These are phyloP conservation scores for Drosophila baimaii DNA, from an alignment of 1,140 invertebrate genomes.

Conservation along the genomic window DNA sequence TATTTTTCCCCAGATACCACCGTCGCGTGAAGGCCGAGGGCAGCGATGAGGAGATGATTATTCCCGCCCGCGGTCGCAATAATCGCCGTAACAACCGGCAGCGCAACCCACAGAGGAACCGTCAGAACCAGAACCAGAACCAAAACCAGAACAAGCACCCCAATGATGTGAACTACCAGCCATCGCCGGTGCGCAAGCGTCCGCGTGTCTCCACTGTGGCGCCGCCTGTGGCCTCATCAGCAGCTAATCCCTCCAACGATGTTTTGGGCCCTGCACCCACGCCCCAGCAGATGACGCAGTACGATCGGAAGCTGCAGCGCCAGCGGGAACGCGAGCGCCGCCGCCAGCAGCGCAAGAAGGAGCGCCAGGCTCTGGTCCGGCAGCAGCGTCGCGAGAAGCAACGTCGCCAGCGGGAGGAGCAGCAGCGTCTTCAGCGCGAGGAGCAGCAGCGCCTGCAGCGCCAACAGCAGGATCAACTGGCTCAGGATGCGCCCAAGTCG, in stretches of 20 bases:
- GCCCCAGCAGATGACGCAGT: conserved; percentile 55
- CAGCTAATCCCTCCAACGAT: conserved; percentile 42
- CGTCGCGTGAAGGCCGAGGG: conserved; percentile 77
- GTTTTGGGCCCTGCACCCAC: conserved; percentile 25
- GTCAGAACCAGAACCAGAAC: conserved; percentile 15
- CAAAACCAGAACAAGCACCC: conserved; percentile 50
- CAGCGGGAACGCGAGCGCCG: conserved; percentile 69
- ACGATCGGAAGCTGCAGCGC: conserved; percentile 73
- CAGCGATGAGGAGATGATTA: conserved; percentile 74
- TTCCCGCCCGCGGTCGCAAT: conserved; percentile 59
- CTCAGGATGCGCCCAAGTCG: conserved; percentile 19
- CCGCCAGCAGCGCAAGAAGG: conserved; percentile 54
- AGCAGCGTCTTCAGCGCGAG: conserved; percentile 32
- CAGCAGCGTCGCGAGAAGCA: conserved; percentile 55
- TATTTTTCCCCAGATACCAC: conserved; percentile 51
- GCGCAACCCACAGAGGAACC: conserved; percentile 29
- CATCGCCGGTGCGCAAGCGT: conserved; percentile 33
- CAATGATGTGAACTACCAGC: conserved; percentile 70
- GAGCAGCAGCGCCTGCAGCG: conserved; percentile 32
- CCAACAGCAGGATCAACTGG: conserved; percentile 11
- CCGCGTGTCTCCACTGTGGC: conserved; percentile 35
- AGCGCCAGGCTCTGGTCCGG: conserved; percentile 57
- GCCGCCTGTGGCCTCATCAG: conserved; percentile 2
- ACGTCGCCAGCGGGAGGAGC: conserved; percentile 43
- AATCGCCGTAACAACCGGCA: conserved; percentile 35